phyloP scores from a whole-genome alignment of 2,888 invertebrate genomes.

The Heliconius sara region DNA sequence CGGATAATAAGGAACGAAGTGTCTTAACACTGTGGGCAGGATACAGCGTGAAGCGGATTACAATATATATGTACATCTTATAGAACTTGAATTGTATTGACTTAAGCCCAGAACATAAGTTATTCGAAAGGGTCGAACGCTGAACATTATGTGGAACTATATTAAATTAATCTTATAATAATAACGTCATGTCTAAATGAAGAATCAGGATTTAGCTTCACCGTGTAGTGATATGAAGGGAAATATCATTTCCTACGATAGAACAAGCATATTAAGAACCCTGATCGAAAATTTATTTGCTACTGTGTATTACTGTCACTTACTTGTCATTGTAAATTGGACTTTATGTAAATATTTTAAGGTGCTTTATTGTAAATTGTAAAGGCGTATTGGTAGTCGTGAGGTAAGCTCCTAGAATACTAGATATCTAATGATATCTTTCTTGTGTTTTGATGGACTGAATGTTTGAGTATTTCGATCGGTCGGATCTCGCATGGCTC shows the following conservation, averaged over 20 bases:
- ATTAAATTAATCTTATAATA: conserved; percentile 23
- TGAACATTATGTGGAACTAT: neutral
- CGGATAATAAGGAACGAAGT: too few species aligned
- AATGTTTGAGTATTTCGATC: conserved; percentile 71
- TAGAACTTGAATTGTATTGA: neutral
- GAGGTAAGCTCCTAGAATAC: conserved; percentile 49
- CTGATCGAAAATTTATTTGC: conserved; percentile 67
- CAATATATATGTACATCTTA: neutral
- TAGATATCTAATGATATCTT: conserved; percentile 66
- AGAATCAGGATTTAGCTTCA: conserved; percentile 26
- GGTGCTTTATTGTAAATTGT: conserved; percentile 55
- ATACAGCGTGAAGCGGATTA: too few species aligned
- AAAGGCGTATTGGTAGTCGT: conserved; percentile 20
- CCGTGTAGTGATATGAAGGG: conserved; percentile 26
- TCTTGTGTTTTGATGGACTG: conserved; percentile 74
- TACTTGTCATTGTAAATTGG: conserved; percentile 40
- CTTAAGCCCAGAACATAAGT: neutral
- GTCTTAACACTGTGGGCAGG: too few species aligned
- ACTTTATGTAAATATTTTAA: conserved; percentile 52
- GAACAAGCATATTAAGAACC: conserved; percentile 66
- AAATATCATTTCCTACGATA: conserved; percentile 62
- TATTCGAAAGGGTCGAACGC: neutral
- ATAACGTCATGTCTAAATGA: conserved; percentile 30
- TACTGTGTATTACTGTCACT: conserved; percentile 48
- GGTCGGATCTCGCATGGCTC: conserved; percentile 66